A percentile compares a stretch with the other conserved stretches of the same genome.
Conservation (phyloP, 1,140 invertebrate genomes). For the Aphelenchoides besseyi region DNA sequence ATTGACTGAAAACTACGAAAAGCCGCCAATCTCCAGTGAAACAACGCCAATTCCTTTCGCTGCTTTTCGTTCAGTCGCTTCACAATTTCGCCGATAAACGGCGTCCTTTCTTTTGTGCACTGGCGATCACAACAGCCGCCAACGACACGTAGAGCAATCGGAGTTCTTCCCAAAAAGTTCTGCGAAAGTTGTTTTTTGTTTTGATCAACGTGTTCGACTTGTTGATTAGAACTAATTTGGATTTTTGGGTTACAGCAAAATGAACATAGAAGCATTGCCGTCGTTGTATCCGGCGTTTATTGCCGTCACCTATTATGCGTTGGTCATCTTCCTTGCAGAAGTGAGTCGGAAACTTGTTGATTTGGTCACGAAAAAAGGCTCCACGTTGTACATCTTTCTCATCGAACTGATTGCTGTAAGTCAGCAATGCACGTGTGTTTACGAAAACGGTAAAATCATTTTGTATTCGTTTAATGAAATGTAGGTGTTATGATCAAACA, state of each 20-base stretch:
- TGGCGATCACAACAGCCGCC: background rate
- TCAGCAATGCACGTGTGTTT: slow-evolving; percentile 61
- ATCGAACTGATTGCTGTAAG: slow-evolving; percentile 54
- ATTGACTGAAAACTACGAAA: too few relatives aligned
- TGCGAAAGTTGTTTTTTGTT: too few relatives aligned
- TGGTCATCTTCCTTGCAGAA: slow-evolving; percentile 47
- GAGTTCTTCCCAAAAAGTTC: too few relatives aligned
- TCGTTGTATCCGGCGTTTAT: slow-evolving; percentile 31
- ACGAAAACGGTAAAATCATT: slow-evolving; percentile 51
- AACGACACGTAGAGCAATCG: too few relatives aligned
- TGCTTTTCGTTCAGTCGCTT: too few relatives aligned
- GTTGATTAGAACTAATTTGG: too few relatives aligned
- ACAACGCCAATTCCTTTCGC: too few relatives aligned
- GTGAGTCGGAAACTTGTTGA: slow-evolving; percentile 43
- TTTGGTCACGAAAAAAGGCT: slow-evolving; percentile 34
- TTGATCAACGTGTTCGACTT: background rate
- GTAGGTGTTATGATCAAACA: slow-evolving; percentile 49
- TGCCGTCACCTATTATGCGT: slow-evolving; percentile 30
- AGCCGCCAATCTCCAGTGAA: too few relatives aligned
- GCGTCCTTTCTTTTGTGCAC: background rate
- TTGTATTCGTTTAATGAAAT: slow-evolving; percentile 4
- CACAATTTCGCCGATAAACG: too few relatives aligned
- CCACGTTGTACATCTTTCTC: slow-evolving; percentile 34
- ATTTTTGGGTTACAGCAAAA: background rate
- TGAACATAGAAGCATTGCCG: background rate